Evolutionary conservation across 2,888 invertebrate genomes (phyloP).

Genomic region (Argyresthia albistria): DNA sequence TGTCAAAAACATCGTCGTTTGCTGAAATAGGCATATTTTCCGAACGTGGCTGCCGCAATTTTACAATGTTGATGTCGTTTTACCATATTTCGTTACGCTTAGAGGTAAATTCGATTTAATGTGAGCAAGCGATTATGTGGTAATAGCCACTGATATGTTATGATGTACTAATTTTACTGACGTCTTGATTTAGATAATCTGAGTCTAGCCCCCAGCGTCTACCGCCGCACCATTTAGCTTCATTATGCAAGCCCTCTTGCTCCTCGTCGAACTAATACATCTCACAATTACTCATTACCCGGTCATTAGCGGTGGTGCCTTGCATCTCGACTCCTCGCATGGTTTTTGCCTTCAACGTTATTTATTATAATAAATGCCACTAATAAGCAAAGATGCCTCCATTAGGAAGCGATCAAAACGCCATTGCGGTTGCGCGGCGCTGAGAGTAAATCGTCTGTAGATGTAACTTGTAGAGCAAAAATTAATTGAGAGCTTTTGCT

Average conservation of each 20-base stretch:
- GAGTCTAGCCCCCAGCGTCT: too few species aligned
- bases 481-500: too few species aligned
- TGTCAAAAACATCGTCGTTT: background rate
- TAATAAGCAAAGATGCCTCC: background rate
- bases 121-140: too few species aligned
- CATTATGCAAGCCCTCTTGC: background rate
- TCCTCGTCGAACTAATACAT: background rate
- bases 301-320: slow-evolving; percentile 1
- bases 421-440: background rate
- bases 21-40: background rate
- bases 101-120: too few species aligned
- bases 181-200: too few species aligned
- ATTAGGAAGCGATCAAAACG: slow-evolving; percentile 2
- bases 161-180: too few species aligned
- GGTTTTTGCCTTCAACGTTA: background rate
- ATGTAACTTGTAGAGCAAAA: too few species aligned
- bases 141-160: too few species aligned
- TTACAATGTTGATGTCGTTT: too few species aligned
- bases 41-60: background rate
- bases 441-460: too few species aligned
- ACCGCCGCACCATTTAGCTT: too few species aligned
- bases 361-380: slow-evolving; percentile 1
- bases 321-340: background rate
- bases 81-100: too few species aligned
- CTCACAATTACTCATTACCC: slow-evolving; percentile 3